Evolutionary conservation across 2,797 vertebrate species (phyloP).

Genomic region (Pyrrhura leucotis): DNA sequence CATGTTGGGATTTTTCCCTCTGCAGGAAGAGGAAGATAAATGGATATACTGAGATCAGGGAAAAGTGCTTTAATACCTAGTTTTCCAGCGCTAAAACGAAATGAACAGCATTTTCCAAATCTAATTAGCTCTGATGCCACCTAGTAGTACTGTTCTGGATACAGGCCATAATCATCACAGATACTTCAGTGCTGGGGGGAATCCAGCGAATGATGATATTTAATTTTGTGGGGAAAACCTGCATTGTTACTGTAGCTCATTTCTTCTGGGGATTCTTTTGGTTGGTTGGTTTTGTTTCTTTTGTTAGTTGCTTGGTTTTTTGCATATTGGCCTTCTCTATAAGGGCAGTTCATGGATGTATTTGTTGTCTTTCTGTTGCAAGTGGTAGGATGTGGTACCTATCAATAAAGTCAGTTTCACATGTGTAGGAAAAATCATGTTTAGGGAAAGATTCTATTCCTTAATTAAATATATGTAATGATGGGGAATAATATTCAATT

Average conservation of each 20-base stretch:
- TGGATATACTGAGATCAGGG: not conserved
- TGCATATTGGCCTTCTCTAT: not conserved
- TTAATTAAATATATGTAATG: not conserved
- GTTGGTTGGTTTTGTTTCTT: not conserved
- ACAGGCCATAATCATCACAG: not conserved
- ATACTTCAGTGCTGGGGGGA: too few species aligned
- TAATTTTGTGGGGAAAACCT: not conserved
- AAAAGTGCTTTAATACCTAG: not conserved
- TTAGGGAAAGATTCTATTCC: not conserved
- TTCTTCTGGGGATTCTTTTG: fast-evolving
- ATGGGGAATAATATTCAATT: not conserved
- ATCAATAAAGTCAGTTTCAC: not conserved
- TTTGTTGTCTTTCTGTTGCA: not conserved
- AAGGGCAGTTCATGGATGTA: not conserved
- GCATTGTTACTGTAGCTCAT: not conserved
- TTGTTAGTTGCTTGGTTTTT: not conserved
- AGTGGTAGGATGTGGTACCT: not conserved
- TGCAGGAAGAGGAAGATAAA: not conserved
- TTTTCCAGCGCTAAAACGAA: not conserved
- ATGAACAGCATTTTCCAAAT: not conserved
- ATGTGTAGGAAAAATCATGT: not conserved
- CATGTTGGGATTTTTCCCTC: not conserved
- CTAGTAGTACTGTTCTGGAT: not conserved
- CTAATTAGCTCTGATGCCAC: not conserved
- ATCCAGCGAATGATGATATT: not conserved